phyloP scores from a whole-genome alignment of 2,888 invertebrate genomes.

The Dasysyrphus albostriatus region DNA sequence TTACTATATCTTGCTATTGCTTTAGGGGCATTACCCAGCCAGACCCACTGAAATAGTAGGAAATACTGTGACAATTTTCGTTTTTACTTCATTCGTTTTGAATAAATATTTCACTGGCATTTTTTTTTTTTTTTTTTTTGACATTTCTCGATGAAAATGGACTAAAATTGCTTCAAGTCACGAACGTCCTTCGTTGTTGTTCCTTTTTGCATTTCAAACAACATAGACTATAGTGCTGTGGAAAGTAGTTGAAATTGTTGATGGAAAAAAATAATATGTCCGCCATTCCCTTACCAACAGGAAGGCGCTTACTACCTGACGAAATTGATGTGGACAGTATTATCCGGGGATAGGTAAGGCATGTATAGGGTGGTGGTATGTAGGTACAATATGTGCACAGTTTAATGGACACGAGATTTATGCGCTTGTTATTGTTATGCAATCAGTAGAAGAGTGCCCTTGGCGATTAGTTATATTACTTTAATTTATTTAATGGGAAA shows the following conservation, averaged over 20 bases:
- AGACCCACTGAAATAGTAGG: slow-evolving; percentile 25
- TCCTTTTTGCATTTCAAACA: slow-evolving; percentile 10
- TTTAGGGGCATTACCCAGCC: slow-evolving; percentile 45
- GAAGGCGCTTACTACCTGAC: slow-evolving; percentile 19
- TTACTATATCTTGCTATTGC: slow-evolving; percentile 18
- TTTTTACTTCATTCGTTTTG: slow-evolving; percentile 35
- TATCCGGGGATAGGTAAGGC: neutral
- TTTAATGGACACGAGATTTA: slow-evolving; percentile 23
- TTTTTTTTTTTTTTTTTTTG: slow-evolving; percentile 10
- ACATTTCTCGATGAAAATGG: slow-evolving; percentile 31
- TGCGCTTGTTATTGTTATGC: slow-evolving; percentile 24
- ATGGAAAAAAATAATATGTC: slow-evolving; percentile 1
- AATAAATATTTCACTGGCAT: slow-evolving; percentile 6
- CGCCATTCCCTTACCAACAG: neutral
- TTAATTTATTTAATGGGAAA: slow-evolving; percentile 4
- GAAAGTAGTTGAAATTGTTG: slow-evolving; percentile 15
- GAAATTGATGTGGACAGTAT: slow-evolving; percentile 20
- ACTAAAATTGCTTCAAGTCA: slow-evolving; percentile 64
- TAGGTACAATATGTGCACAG: no score
- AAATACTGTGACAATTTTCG: slow-evolving; percentile 36
- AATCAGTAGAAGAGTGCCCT: slow-evolving; percentile 16
- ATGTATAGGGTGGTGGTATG: neutral
- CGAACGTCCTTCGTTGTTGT: slow-evolving; percentile 59
- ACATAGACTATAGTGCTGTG: neutral
- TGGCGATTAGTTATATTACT: slow-evolving; percentile 1